Conservation (phyloP, 2,113 vertebrate genomes). For the Leptodactylus fuscus region DNA sequence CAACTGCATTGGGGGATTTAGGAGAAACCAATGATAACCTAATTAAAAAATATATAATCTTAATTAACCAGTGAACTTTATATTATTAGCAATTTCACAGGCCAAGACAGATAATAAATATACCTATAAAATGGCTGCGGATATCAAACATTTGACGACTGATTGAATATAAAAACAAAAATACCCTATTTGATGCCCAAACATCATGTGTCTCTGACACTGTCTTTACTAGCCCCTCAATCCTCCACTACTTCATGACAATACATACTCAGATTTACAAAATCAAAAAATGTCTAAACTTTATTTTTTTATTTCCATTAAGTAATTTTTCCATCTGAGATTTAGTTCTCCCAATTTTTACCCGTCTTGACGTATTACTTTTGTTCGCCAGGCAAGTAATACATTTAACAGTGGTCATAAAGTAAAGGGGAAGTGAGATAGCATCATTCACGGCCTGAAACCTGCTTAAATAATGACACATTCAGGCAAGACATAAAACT, state of each 20-base stretch:
- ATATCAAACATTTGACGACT: too few species aligned
- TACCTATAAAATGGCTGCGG: too few species aligned
- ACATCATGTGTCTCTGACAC: too few species aligned
- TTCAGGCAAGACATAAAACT: slow-evolving; percentile 45
- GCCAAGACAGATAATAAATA: too few species aligned
- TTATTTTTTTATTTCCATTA: neutral
- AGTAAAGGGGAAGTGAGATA: slow-evolving; percentile 24
- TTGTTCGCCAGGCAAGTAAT: slow-evolving; percentile 15
- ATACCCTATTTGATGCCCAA: too few species aligned
- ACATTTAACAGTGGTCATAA: slow-evolving; percentile 24
- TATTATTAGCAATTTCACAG: too few species aligned
- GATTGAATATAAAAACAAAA: too few species aligned
- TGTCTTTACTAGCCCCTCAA: neutral
- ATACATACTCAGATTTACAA: too few species aligned
- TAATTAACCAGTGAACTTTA: too few species aligned
- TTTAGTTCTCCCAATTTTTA: slow-evolving; percentile 10
- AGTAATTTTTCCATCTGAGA: neutral
- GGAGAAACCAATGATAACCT: too few species aligned
- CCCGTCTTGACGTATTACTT: slow-evolving; percentile 10
- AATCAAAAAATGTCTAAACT: neutral
- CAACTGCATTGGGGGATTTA: too few species aligned
- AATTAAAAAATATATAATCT: too few species aligned
- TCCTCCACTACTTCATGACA: neutral
- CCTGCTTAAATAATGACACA: slow-evolving; percentile 47
- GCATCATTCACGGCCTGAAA: slow-evolving; percentile 18